Evolutionary conservation across 2,113 vertebrate species (phyloP), one percentile per base, ranked within the genome.

Genomic region (Stercorarius parasiticus): DNA sequence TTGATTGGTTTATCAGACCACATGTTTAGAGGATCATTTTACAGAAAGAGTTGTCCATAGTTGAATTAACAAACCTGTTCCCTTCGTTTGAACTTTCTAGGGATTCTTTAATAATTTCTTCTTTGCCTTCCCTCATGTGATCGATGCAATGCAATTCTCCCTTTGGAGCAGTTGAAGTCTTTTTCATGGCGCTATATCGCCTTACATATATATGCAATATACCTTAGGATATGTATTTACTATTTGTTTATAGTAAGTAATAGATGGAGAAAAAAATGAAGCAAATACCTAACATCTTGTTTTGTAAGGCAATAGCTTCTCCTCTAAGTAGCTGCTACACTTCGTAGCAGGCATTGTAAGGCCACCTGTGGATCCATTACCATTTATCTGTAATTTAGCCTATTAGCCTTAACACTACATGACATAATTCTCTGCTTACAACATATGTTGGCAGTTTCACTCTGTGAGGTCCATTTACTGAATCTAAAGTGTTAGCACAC

Each of bases 331-430:
- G 38, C 36, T 78, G 47, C 50, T 88, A 30, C 14, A 58, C 26
- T 67, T 76, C 1, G 1, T 38, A 69, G 78, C 30, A 65, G 76
- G 29, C 55, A 50, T 3, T 81, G 27, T 61, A 72, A 71, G 40
- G 69, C 88, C 83, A 84, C 80, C 26, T 78, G 26, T 69, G 49
- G 56, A 23, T 53, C 9, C 45, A 73, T 67, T 82, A 62, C 8
- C 23, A 86, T 91, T 94, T 96, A 58, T 93, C 93, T 74, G 19
- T 42, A 85, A 91, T 82, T 81, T 53, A 69, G 38, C 14, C 52
- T 52, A 88, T 95, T 36, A 93, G 65, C 72, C 89, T 90, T 94
- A 94, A 90, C 86, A 32, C 34, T 49, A 93, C 65, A 90, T 29
- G 94, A 58, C 66, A 86, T 86, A 82, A 38, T 83, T 82, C 70